phyloP scores from a whole-genome alignment of 2,888 invertebrate species.

The Chrysina gloriosa region DNA sequence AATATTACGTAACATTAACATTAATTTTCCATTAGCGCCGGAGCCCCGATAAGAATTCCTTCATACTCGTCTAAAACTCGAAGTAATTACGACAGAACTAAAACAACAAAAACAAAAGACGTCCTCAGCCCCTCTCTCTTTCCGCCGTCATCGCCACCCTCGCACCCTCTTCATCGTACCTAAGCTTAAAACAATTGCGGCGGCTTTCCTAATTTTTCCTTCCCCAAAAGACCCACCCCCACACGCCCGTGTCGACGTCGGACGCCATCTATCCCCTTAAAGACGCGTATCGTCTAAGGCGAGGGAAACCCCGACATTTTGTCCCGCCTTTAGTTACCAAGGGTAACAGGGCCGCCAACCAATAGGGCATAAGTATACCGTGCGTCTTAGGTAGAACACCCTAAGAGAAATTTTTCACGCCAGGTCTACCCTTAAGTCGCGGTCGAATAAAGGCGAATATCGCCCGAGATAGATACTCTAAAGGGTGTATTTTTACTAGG shows the following conservation, averaged over 20 bases:
- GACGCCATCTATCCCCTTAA: constrained; percentile 22
- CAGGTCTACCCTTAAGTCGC: constrained; percentile 50
- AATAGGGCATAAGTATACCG: constrained; percentile 63
- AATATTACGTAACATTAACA: too few species aligned
- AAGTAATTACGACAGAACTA: too few species aligned
- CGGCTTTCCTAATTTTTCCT: too few species aligned
- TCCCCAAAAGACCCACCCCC: background rate
- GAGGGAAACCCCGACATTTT: constrained; percentile 13
- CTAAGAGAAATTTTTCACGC: constrained; percentile 53
- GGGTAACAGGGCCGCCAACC: constrained; percentile 61
- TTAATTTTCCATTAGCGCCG: too few species aligned
- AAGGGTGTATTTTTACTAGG: constrained; percentile 57
- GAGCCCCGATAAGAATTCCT: too few species aligned
- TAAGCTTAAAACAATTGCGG: too few species aligned
- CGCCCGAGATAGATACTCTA: constrained; percentile 56
- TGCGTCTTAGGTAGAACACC: constrained; percentile 59
- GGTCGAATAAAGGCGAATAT: constrained; percentile 58
- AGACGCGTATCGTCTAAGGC: constrained; percentile 14
- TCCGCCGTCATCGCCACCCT: too few species aligned
- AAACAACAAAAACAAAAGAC: too few species aligned
- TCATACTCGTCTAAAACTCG: too few species aligned
- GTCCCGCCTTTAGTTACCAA: constrained; percentile 57
- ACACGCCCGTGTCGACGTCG: background rate
- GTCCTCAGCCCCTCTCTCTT: too few species aligned
- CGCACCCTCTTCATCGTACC: too few species aligned